Conservation (phyloP, 2,888 invertebrate species). For the Ormyrus labotus region DNA sequence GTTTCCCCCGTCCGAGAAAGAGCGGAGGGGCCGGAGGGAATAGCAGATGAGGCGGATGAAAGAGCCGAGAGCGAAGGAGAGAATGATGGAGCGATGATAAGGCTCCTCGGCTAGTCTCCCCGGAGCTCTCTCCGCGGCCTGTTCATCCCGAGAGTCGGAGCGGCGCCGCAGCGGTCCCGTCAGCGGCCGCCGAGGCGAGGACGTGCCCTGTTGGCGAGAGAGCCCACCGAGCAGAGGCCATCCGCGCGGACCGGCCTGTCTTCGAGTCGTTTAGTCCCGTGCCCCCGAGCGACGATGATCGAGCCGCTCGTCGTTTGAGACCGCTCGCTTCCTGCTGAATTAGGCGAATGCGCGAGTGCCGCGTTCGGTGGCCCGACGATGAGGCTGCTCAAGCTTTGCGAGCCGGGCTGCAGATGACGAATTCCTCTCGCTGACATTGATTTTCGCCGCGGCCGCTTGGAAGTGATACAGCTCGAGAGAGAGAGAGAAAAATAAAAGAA, state of each 20-base stretch:
- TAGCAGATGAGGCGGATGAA: neutral
- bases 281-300: neutral
- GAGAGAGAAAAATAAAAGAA: neutral
- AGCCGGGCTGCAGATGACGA: too few species aligned
- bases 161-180: neutral
- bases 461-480: neutral
- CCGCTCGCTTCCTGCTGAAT: neutral
- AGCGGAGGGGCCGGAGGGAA: neutral
- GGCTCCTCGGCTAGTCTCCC: conserved; percentile 65
- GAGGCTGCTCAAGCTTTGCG: too few species aligned
- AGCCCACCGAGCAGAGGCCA: conserved; percentile 28
- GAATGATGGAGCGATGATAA: conserved; percentile 73
- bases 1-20: neutral
- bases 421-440: too few species aligned
- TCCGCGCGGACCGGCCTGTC: neutral
- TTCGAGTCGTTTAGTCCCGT: neutral
- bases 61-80: conserved; percentile 57
- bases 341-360: conserved; percentile 40
- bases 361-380: neutral
- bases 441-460: too few species aligned
- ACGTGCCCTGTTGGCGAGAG: conserved; percentile 67
- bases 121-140: conserved; percentile 60
- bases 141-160: conserved; percentile 18
- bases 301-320: neutral
- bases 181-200: conserved; percentile 62